phyloP scores from a whole-genome alignment of 2,888 invertebrate genomes.

The Electrophaes corylata region DNA sequence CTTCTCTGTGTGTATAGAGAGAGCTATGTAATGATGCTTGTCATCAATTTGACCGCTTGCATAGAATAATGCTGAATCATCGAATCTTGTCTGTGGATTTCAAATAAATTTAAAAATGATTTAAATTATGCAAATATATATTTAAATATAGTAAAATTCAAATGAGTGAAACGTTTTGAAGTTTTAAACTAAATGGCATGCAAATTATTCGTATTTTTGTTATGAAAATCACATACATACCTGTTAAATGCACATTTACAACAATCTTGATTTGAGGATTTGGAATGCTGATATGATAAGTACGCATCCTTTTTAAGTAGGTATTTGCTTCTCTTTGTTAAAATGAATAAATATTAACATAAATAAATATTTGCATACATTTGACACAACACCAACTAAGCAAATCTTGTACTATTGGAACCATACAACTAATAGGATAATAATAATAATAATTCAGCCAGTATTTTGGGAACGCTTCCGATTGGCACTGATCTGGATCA shows the following conservation, averaged over 20 bases:
- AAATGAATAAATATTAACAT: too few relatives aligned
- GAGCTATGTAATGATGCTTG: conserved; percentile 95
- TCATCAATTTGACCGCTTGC: conserved; percentile 95
- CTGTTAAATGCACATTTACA: conserved; percentile 28
- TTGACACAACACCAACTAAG: too few relatives aligned
- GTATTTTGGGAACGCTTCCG: too few relatives aligned
- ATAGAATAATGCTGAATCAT: conserved; percentile 96
- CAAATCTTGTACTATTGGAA: too few relatives aligned
- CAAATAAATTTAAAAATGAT: conserved; percentile 31
- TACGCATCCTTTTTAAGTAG: not conserved
- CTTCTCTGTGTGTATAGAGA: conserved; percentile 92
- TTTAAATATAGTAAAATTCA: too few relatives aligned
- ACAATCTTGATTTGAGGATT: conserved; percentile 27
- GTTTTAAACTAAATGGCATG: conserved; percentile 18
- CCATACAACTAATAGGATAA: too few relatives aligned
- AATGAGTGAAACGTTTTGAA: conserved; percentile 9
- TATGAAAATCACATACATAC: conserved; percentile 31
- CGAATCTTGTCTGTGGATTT: conserved; percentile 90
- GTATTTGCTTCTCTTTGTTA: too few relatives aligned
- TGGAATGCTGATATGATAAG: conserved; percentile 19
- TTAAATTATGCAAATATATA: too few relatives aligned
- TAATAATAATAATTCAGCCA: too few relatives aligned
- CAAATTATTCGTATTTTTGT: conserved; percentile 25
- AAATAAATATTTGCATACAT: too few relatives aligned
- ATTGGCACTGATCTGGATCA: too few relatives aligned